Evolutionary conservation across 2,888 invertebrate genomes (phyloP), one percentile per base, ranked within the genome.

Genomic region (Pterobdella sp.): DNA sequence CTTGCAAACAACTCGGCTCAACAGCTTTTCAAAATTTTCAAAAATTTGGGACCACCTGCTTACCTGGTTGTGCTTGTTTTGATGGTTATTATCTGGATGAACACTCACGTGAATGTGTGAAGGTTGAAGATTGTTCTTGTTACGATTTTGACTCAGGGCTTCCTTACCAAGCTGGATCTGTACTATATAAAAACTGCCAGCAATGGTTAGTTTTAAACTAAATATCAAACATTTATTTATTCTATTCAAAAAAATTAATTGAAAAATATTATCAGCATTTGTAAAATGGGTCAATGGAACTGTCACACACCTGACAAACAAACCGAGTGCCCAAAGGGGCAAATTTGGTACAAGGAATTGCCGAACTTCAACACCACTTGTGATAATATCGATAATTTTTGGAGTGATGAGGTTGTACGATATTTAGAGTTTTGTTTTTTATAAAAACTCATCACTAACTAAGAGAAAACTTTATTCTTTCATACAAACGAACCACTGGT

Each of bases 361-460:
- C 32, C 3, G 1, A 52, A 63, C n/a, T 71, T 34, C 71, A 71
- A 71, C 63, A 71, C 71, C 4, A 71, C 71, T 18, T 71, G 71
- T 22, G 35, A 35, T 35, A 71, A 71, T 36, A 32, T 36, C 35
- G 26, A 63, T 22, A 52, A 71, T 10, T 71, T 34, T 22, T 71
- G 71, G 71, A 34, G 29, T 31, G 71, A 34, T 18, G 52, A 71
- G 26, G 52, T 56, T 22, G n/a, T n/a, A n/a, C n/a, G n/a, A n/a
- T n/a, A n/a, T n/a, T n/a, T n/a, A n/a, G n/a, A n/a, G n/a, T n/a
- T n/a, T n/a, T n/a, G n/a, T n/a, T n/a, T n/a, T n/a, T n/a, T n/a
- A n/a, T n/a, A n/a, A n/a, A n/a, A n/a, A n/a, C n/a, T n/a, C n/a
- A n/a, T n/a, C n/a, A n/a, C n/a, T n/a, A n/a, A n/a, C n/a, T n/a